These are phyloP conservation scores for Telenomus remus DNA, from an alignment of 1,140 invertebrate species.

Conservation along the genomic window DNA sequence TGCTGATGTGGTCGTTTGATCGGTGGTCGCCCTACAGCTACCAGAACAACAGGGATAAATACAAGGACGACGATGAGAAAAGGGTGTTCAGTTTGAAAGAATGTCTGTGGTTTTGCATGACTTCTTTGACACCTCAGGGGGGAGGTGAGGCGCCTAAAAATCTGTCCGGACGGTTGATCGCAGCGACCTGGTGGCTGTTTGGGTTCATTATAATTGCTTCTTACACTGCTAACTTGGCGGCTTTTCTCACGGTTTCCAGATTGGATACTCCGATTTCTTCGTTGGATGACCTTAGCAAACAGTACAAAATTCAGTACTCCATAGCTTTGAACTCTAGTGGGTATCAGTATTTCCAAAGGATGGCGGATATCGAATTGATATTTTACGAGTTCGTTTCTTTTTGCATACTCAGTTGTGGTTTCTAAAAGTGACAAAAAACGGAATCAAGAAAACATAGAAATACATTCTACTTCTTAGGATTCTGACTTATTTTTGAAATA, in stretches of 20 bases:
- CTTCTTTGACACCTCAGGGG: slow-evolving; percentile 95
- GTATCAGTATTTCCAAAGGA: slow-evolving; percentile 95
- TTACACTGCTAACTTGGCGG: slow-evolving; percentile 97
- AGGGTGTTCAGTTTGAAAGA: slow-evolving; percentile 96
- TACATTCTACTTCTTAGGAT: too few species aligned
- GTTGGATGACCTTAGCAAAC: slow-evolving; percentile 93
- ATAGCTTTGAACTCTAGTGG: slow-evolving; percentile 89
- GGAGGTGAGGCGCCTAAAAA: slow-evolving; percentile 98
- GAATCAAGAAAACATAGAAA: too few species aligned
- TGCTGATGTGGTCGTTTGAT: slow-evolving; percentile 97
- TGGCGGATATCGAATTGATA: slow-evolving; percentile 94
- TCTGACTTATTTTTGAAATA: too few species aligned
- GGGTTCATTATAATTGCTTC: slow-evolving; percentile 99
- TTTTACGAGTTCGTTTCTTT: slow-evolving; percentile 91
- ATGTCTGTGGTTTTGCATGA: slow-evolving; percentile 99
- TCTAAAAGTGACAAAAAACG: too few species aligned
- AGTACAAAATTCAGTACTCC: slow-evolving; percentile 96
- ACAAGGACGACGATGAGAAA: slow-evolving; percentile 95
- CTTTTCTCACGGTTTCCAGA: slow-evolving; percentile 93
- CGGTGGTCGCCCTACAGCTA: slow-evolving; percentile 97
- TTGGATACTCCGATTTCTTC: slow-evolving; percentile 94
- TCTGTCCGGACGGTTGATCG: slow-evolving; percentile 92
- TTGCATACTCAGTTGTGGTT: too few species aligned
- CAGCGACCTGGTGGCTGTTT: slow-evolving; percentile 98
- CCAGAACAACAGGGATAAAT: slow-evolving; percentile 95